These are phyloP conservation scores for Amiota mariae DNA, from an alignment of 2,888 invertebrate species.

Conservation along the genomic window DNA sequence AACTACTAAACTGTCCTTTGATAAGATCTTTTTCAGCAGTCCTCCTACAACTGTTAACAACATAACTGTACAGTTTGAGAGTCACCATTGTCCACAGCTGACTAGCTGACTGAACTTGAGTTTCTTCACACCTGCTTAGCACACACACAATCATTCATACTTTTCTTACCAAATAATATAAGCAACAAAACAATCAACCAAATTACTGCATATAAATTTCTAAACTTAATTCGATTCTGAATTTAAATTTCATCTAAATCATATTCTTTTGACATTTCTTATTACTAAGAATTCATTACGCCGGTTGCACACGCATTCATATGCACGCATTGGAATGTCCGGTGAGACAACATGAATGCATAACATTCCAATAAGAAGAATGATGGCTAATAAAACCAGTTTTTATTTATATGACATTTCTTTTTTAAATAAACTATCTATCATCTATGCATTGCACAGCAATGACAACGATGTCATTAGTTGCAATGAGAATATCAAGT, in stretches of 20 bases:
- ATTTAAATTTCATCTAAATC: not conserved
- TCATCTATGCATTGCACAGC: no score
- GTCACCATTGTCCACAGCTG: not conserved
- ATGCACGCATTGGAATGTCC: not conserved
- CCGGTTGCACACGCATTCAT: not conserved
- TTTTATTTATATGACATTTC: no score
- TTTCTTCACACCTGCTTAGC: no score
- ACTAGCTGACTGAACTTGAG: slow-evolving; percentile 1
- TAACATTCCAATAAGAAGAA: slow-evolving; percentile 8
- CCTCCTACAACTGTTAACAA: not conserved
- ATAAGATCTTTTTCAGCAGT: no score
- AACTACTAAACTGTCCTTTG: not conserved
- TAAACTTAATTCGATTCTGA: not conserved
- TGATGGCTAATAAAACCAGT: not conserved
- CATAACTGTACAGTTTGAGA: not conserved
- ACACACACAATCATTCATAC: not conserved
- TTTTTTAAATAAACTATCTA: no score
- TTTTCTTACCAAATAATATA: not conserved
- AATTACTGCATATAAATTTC: not conserved
- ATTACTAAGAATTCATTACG: not conserved
- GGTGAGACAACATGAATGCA: not conserved
- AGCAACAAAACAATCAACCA: not conserved
- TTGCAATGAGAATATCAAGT: no score
- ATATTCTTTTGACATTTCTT: not conserved
- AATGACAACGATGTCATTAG: no score